A percentile compares a stretch with the other conserved stretches of the same genome.
These are phyloP conservation scores for Lineus longissimus DNA, from an alignment of 1,140 invertebrate species.

Conservation along the genomic window DNA sequence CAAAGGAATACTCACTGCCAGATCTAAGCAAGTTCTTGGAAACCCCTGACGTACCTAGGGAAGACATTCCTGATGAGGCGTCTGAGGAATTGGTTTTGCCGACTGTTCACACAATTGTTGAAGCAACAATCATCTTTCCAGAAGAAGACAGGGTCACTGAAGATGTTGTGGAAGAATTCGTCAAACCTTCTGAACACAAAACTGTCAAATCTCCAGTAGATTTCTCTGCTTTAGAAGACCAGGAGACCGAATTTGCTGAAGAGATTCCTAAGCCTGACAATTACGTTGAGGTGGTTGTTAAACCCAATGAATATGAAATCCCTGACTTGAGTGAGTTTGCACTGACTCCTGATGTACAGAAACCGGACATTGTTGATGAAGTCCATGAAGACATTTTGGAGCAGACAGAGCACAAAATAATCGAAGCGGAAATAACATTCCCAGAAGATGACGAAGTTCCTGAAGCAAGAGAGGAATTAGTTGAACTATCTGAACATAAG, in stretches of 20 bases:
- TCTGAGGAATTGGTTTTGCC: background rate
- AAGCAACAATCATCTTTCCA: background rate
- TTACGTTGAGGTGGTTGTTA: background rate
- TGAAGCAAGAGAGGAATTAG: no score
- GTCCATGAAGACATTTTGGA: background rate
- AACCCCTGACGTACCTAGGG: background rate
- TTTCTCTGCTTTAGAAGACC: background rate
- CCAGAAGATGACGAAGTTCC: background rate
- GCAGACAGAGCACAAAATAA: background rate
- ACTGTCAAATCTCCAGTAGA: no score
- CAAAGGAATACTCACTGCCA: background rate
- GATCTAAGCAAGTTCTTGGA: background rate
- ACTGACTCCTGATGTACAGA: background rate
- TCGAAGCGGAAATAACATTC: background rate
- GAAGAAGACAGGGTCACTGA: background rate
- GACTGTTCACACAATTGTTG: background rate
- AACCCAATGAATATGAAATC: background rate
- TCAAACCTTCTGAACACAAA: no score
- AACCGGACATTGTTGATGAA: background rate
- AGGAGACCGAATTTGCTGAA: background rate
- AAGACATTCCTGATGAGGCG: background rate
- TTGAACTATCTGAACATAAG: no score
- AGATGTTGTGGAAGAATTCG: no score
- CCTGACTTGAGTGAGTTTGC: background rate
- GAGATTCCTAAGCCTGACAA: background rate